Percentiles rank a stretch among this genome's conserved stretches.
These are phyloP conservation scores for Palythoa grandiflora DNA, from an alignment of 92 coral and sea anemone species.

Conservation along the genomic window DNA sequence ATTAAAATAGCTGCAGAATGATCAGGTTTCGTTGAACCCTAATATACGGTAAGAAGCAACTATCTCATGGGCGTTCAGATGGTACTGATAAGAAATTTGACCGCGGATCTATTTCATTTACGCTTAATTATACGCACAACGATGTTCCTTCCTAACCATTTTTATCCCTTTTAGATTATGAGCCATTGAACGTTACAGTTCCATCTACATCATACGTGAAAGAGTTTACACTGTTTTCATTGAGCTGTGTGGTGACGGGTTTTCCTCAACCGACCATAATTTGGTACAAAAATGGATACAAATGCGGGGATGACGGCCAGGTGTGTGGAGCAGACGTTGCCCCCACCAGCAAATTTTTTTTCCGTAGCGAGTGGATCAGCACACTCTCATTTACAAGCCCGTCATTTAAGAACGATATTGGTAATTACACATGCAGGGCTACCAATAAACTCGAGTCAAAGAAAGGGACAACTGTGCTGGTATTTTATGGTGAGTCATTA, in stretches of 20 bases:
- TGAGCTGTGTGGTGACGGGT: constrained; percentile 9
- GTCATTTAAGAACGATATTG: not conserved
- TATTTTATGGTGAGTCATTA: constrained; percentile 23
- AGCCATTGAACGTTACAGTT: constrained; percentile 15
- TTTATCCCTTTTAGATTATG: constrained; percentile 17
- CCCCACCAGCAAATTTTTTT: not conserved
- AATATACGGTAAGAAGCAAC: too few relatives aligned
- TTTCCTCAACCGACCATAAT: constrained; percentile 16
- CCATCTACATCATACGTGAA: not conserved
- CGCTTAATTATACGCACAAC: not conserved
- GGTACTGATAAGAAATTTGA: too few relatives aligned
- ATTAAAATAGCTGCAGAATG: too few relatives aligned
- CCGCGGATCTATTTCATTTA: too few relatives aligned
- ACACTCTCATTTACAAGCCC: not conserved
- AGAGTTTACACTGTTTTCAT: not conserved
- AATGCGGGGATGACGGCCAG: not conserved
- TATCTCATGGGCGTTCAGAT: too few relatives aligned
- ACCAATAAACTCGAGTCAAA: constrained; percentile 25
- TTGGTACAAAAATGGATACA: constrained; percentile 24
- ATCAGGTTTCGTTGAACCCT: too few relatives aligned
- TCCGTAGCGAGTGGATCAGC: constrained; percentile 7
- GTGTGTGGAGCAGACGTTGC: not conserved
- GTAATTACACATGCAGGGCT: constrained; percentile 19
- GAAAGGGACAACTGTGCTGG: constrained; percentile 4
- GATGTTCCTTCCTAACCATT: not conserved